These are phyloP conservation scores for Adelosebastes latens DNA, from an alignment of 2,797 vertebrate species.

Conservation along the genomic window DNA sequence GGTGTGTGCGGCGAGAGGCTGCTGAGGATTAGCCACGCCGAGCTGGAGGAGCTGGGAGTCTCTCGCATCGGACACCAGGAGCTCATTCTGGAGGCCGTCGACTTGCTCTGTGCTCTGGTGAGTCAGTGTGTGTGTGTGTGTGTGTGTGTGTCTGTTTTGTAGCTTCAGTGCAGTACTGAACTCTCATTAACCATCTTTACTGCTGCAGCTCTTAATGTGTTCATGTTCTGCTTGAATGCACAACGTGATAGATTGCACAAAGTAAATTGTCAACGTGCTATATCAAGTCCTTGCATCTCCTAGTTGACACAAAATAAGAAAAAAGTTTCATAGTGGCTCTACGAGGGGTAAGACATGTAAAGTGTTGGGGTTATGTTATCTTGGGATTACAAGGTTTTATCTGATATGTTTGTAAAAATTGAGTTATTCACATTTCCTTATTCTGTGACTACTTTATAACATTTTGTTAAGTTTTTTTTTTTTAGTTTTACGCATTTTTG, in stretches of 20 bases:
- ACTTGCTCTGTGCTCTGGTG: conserved; percentile 96
- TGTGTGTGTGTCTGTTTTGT: neutral
- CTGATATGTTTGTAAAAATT: too few relatives aligned
- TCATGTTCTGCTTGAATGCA: conserved; percentile 6
- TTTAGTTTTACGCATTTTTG: too few relatives aligned
- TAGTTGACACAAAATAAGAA: neutral
- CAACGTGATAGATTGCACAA: neutral
- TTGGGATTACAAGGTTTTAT: too few relatives aligned
- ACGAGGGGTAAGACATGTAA: neutral
- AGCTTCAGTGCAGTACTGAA: neutral
- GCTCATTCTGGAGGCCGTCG: conserved; percentile 96
- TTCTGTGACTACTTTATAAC: too few relatives aligned
- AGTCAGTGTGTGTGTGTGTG: conserved; percentile 47
- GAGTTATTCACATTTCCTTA: too few relatives aligned
- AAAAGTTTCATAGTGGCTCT: neutral
- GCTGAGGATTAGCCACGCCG: conserved; percentile 95
- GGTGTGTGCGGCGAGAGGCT: conserved; percentile 95
- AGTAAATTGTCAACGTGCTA: conserved; percentile 8
- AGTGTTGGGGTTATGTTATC: too few relatives aligned
- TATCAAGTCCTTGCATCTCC: neutral
- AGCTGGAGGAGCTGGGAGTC: conserved; percentile 96
- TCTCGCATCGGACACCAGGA: conserved; percentile 98
- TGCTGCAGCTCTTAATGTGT: conserved; percentile 21
- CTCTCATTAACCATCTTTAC: conserved; percentile 16
- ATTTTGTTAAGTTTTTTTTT: too few relatives aligned